Base-by-base conservation (phyloP, 2,888 invertebrate species). In the Tubiluchus corallicola region DNA sequence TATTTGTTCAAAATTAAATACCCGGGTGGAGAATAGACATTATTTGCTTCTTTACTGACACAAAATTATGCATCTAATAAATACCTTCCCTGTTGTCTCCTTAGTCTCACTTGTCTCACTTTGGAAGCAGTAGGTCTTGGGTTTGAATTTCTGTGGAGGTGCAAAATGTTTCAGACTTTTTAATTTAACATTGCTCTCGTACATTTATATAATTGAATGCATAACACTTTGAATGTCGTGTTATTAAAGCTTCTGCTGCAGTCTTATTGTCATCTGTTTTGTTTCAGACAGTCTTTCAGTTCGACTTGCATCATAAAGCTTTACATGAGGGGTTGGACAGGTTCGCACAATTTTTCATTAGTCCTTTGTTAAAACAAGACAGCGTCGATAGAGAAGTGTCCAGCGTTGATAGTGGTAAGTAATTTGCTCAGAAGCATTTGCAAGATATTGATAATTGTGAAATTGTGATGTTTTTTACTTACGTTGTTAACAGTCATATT, bases 281-380 rank as follows among this genome's bases (percentile, higher is more conserved):
- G 5, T 42, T 45, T 2, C 19, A 74, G 55, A 90, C 88, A 0
- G 75, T 78, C 1, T 90, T 85, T 65, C 79, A 84, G 62, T 87
- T 90, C 64, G 85, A 85, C 60, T 76, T 85, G 50, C 77, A 80
- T 46, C 80, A 82, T 61, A 76, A 79, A 55, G 70, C 81, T 61
- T 71, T 90, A 18, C 68, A 71, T 1, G 73, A 75, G 42, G 79
- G 79, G 0, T 69, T 90, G 61, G 84, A 88, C 59, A 76, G 75
- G 65, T 87, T 90, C 68, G 78, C 85, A 38, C 81, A 85, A 57
- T 79, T 88, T 67, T 83, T 90, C 62, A 80, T 82, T 49, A 70
- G 74, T 37, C 90, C 90, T 0, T 69, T 90, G 38, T 78, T 90
- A 78, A 75, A 74, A 57, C 74, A 77, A 56, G 80, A 81, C 48